Conservation (phyloP, 2,797 vertebrate species). For the Jordanella pulchra region DNA sequence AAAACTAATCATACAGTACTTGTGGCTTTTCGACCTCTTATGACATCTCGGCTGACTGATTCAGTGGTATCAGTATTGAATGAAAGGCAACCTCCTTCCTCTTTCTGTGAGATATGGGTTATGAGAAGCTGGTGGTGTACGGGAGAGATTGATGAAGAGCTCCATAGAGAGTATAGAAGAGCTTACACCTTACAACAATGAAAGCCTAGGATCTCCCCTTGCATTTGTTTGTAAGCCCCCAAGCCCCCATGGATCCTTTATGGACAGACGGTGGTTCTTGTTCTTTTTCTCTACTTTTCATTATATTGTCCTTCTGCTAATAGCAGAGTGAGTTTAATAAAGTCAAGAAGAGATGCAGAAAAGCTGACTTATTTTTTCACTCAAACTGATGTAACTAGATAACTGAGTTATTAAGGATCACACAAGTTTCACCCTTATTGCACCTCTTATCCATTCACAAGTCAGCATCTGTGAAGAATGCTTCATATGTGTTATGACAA, state of each 20-base stretch:
- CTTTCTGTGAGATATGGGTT: slow-evolving; percentile 80
- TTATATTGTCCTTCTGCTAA: slow-evolving; percentile 44
- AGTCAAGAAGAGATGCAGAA: slow-evolving; percentile 17
- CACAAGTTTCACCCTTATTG: slow-evolving; percentile 14
- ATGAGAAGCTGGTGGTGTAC: slow-evolving; percentile 79
- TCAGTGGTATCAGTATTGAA: slow-evolving; percentile 82
- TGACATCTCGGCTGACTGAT: slow-evolving; percentile 74
- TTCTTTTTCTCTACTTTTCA: slow-evolving; percentile 45
- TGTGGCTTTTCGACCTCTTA: slow-evolving; percentile 78
- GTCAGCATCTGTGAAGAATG: slow-evolving; percentile 34
- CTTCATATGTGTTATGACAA: slow-evolving; percentile 45
- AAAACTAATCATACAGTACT: slow-evolving; percentile 71
- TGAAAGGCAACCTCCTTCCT: slow-evolving; percentile 73
- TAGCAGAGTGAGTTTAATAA: slow-evolving; percentile 17
- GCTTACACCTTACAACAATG: slow-evolving; percentile 65
- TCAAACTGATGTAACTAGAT: slow-evolving; percentile 46
- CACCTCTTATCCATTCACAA: slow-evolving; percentile 24
- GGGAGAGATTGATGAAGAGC: slow-evolving; percentile 83
- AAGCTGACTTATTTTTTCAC: slow-evolving; percentile 35
- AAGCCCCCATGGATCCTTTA: slow-evolving; percentile 65
- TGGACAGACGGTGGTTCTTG: slow-evolving; percentile 49
- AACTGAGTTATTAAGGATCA: slow-evolving; percentile 28
- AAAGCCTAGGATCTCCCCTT: slow-evolving; percentile 67
- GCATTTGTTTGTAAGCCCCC: slow-evolving; percentile 68
- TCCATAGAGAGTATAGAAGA: slow-evolving; percentile 71